Evolutionary conservation across 2,888 invertebrate genomes (phyloP).

Genomic region (Zhuqinia jingwanae): DNA sequence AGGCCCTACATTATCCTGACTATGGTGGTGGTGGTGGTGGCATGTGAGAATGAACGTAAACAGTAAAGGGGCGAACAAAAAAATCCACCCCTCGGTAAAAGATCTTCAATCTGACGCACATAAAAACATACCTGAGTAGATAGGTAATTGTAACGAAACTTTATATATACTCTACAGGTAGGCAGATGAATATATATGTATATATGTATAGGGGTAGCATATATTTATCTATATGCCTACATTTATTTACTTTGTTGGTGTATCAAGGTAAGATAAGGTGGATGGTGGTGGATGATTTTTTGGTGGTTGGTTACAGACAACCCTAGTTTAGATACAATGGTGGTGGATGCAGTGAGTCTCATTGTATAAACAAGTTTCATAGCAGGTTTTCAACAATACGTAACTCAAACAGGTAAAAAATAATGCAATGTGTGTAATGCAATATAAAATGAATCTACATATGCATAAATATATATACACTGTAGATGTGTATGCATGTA

Average conservation of each 20-base stretch:
- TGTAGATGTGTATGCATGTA: constrained; percentile 7
- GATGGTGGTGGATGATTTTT: constrained; percentile 38
- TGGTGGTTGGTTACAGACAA: constrained; percentile 22
- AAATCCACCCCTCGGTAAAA: constrained; percentile 47
- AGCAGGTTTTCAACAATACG: constrained; percentile 64
- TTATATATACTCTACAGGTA: too few species aligned
- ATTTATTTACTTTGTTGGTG: constrained; percentile 30
- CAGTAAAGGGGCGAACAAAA: constrained; percentile 36
- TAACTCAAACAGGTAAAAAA: constrained; percentile 59
- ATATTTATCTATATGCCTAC: too few species aligned
- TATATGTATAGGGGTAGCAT: constrained; percentile 11
- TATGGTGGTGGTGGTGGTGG: too few species aligned
- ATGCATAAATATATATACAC: constrained; percentile 11
- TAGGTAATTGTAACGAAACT: neutral
- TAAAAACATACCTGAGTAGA: neutral
- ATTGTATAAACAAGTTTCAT: constrained; percentile 49
- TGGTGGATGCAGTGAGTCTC: constrained; percentile 1
- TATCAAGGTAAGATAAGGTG: constrained; percentile 36
- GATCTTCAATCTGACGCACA: constrained; percentile 1
- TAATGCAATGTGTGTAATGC: constrained; percentile 16
- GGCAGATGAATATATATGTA: constrained; percentile 44
- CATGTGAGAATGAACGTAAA: constrained; percentile 16
- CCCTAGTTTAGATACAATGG: constrained; percentile 4
- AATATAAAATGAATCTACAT: neutral
- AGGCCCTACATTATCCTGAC: neutral